Conservation (phyloP, 2,888 invertebrate genomes). For the Caenorhabditis afra region DNA sequence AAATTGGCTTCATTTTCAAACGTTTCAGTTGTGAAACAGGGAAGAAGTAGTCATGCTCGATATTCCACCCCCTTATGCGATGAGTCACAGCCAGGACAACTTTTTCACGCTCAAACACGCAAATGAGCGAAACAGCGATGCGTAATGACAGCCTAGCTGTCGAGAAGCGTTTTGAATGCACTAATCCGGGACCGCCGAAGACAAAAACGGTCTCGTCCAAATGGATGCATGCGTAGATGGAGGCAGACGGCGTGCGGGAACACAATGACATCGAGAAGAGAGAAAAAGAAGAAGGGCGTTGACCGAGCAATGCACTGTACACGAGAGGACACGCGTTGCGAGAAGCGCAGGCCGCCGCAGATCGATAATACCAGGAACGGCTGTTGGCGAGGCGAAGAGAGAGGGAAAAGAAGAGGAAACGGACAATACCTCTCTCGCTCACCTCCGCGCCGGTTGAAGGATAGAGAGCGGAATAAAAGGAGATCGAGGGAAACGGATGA, state of each 20-base stretch:
- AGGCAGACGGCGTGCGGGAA: conserved; percentile 52
- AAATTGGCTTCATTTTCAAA: too few relatives aligned
- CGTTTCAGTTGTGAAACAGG: too few relatives aligned
- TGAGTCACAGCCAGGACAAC: too few relatives aligned
- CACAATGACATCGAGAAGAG: conserved; percentile 46
- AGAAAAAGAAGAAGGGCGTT: conserved; percentile 14
- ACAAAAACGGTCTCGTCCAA: conserved; percentile 21
- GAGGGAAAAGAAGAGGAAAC: too few relatives aligned
- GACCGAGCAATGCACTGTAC: conserved; percentile 50
- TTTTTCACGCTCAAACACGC: too few relatives aligned
- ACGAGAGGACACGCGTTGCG: neutral
- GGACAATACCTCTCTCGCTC: conserved; percentile 7
- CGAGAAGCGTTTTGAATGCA: conserved; percentile 19
- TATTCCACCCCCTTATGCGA: too few relatives aligned
- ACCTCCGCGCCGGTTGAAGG: neutral
- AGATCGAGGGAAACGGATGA: conserved; percentile 34
- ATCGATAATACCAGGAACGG: conserved; percentile 50
- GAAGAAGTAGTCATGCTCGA: too few relatives aligned
- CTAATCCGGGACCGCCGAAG: conserved; percentile 34
- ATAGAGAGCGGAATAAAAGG: conserved; percentile 1
- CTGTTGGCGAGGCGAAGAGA: conserved; percentile 23
- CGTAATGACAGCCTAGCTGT: conserved; percentile 47
- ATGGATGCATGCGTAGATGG: conserved; percentile 5
- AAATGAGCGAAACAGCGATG: too few relatives aligned
- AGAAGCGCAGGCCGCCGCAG: conserved; percentile 23